These are phyloP conservation scores for Vimba vimba DNA, from an alignment of 2,113 vertebrate genomes.

Conservation along the genomic window DNA sequence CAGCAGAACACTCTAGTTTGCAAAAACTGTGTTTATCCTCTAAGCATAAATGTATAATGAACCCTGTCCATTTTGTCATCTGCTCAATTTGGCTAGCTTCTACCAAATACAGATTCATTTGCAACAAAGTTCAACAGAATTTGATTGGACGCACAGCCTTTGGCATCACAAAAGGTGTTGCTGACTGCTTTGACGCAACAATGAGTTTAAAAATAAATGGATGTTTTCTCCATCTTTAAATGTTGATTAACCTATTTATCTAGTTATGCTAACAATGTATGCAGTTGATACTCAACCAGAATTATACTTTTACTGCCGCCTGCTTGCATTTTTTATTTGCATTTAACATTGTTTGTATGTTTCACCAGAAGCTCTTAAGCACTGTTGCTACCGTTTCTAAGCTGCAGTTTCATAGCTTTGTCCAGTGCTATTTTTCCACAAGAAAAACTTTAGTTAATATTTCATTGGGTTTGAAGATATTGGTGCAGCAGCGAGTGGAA, in stretches of 20 bases:
- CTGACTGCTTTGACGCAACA: background rate
- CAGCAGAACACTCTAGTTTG: background rate
- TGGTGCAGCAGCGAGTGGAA: background rate
- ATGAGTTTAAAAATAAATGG: background rate
- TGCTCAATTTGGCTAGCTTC: background rate
- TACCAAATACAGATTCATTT: background rate
- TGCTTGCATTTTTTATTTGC: background rate
- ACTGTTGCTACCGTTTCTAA: background rate
- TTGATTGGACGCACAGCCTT: background rate
- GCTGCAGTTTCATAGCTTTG: background rate
- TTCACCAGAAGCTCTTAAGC: background rate
- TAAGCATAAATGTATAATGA: background rate
- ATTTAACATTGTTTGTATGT: background rate
- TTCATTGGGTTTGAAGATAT: background rate
- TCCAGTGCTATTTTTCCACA: constrained; percentile 8
- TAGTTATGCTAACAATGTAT: background rate
- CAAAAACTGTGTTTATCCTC: background rate
- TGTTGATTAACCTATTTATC: background rate
- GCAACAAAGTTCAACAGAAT: background rate
- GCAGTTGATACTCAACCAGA: background rate
- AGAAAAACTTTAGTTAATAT: constrained; percentile 23
- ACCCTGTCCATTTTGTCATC: background rate
- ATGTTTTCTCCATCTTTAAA: background rate
- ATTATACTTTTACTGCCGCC: too few relatives aligned
- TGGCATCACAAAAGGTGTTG: background rate